Conservation (phyloP, 2,797 vertebrate genomes). For the Tarsius wallacei region DNA sequence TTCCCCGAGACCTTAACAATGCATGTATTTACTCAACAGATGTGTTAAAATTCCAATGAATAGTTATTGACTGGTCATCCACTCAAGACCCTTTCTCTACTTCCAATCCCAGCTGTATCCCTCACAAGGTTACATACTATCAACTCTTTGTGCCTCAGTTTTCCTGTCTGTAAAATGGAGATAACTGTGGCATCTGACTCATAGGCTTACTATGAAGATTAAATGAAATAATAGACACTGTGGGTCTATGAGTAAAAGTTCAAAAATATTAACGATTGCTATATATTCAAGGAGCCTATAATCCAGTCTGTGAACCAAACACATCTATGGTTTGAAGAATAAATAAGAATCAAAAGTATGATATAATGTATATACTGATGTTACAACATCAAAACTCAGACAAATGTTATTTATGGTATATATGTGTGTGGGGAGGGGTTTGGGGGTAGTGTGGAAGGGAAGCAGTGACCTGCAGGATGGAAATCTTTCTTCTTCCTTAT, state of each 20-base stretch:
- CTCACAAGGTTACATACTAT: not conserved
- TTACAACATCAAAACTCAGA: not conserved
- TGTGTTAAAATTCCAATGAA: not conserved
- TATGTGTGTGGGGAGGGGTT: not conserved
- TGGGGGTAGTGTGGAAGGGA: not conserved
- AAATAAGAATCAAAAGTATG: not conserved
- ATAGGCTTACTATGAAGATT: not conserved
- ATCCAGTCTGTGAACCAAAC: not conserved
- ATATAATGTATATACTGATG: not conserved
- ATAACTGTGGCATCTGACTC: not conserved
- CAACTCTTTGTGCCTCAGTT: not conserved
- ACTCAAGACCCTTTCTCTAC: not conserved
- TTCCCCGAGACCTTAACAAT: not conserved
- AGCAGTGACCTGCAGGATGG: not conserved
- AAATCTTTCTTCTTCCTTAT: not conserved
- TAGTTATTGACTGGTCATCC: no score
- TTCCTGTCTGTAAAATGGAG: not conserved
- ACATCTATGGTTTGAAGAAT: not conserved
- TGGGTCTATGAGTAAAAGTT: not conserved
- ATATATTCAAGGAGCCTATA: not conserved
- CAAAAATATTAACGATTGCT: not conserved
- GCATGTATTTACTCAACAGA: not conserved
- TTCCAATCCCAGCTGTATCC: not conserved
- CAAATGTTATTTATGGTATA: not conserved
- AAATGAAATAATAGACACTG: not conserved